Conservation (phyloP, 2,797 vertebrate genomes). For the Xenopus petersii region DNA sequence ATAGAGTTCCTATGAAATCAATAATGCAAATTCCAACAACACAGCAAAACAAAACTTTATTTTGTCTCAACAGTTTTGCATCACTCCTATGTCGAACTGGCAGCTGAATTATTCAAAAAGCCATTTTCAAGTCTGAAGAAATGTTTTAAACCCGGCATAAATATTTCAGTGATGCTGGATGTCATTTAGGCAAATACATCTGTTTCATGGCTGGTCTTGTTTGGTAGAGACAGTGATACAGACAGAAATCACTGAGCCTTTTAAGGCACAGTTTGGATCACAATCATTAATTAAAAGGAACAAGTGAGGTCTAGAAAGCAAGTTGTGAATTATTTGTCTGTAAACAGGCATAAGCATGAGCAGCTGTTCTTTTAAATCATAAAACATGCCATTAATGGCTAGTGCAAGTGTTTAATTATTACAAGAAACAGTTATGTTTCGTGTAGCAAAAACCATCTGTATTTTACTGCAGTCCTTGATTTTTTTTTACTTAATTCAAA, state of each 20-base stretch:
- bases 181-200: slow-evolving; percentile 37
- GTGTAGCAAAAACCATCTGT: slow-evolving; percentile 21
- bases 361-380: slow-evolving; percentile 29
- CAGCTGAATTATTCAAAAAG: slow-evolving; percentile 31
- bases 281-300: slow-evolving; percentile 12
- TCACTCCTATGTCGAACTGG: slow-evolving; percentile 6
- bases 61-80: too few relatives aligned
- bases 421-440: slow-evolving; percentile 12
- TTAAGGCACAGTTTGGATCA: neutral
- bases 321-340: slow-evolving; percentile 1
- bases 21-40: too few relatives aligned
- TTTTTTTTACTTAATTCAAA: slow-evolving; percentile 2
- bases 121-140: slow-evolving; percentile 28
- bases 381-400: slow-evolving; percentile 36
- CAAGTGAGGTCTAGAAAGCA: neutral
- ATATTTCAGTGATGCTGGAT: slow-evolving; percentile 40
- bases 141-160: slow-evolving; percentile 36
- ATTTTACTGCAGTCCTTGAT: slow-evolving; percentile 17
- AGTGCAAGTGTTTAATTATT: slow-evolving; percentile 23
- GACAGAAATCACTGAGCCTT: slow-evolving; percentile 14
- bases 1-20: too few relatives aligned
- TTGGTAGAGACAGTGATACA: neutral
- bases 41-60: too few relatives aligned
- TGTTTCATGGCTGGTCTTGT: slow-evolving; percentile 11
- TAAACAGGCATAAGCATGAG: slow-evolving; percentile 19